A percentile compares a stretch with the other conserved stretches of the same genome.
Evolutionary conservation across 2,888 invertebrate species (phyloP).

Genomic region (Oxystoma pomonae): DNA sequence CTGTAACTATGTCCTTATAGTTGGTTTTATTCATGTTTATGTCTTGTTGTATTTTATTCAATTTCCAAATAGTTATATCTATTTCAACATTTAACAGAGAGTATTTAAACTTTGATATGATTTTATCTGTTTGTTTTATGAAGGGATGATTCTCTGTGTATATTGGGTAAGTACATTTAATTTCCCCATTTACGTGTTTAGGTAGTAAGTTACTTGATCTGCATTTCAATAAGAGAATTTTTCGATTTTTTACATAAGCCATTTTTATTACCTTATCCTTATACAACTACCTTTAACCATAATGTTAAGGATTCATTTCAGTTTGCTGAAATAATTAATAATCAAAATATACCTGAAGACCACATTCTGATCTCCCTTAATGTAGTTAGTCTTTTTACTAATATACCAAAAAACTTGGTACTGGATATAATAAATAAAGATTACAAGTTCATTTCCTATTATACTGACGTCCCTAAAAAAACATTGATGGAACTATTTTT

Average conservation of each 20-base stretch:
- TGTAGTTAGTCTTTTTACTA: conserved; percentile 12
- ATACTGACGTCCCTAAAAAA: background rate
- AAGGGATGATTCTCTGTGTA: too few relatives aligned
- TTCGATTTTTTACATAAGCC: conserved; percentile 11
- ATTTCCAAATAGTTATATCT: too few relatives aligned
- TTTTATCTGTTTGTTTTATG: too few relatives aligned
- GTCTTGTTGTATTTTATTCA: too few relatives aligned
- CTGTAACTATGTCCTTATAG: too few relatives aligned
- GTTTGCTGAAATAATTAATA: conserved; percentile 4
- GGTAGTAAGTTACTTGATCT: too few relatives aligned
- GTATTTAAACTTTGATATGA: too few relatives aligned
- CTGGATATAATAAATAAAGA: background rate
- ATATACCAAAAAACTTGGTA: conserved; percentile 3
- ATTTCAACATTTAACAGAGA: too few relatives aligned
- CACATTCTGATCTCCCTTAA: conserved; percentile 10
- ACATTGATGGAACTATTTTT: background rate
- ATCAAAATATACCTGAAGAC: conserved; percentile 3
- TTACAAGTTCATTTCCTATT: background rate
- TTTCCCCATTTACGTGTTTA: too few relatives aligned
- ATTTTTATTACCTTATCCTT: conserved; percentile 3
- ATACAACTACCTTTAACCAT: conserved; percentile 9
- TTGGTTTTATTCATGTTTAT: too few relatives aligned
- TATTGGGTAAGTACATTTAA: too few relatives aligned
- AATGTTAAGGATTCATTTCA: conserved; percentile 9
- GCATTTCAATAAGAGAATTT: too few relatives aligned